phyloP scores from a whole-genome alignment of 2,888 invertebrate species.

The Galerucella nymphaeae region DNA sequence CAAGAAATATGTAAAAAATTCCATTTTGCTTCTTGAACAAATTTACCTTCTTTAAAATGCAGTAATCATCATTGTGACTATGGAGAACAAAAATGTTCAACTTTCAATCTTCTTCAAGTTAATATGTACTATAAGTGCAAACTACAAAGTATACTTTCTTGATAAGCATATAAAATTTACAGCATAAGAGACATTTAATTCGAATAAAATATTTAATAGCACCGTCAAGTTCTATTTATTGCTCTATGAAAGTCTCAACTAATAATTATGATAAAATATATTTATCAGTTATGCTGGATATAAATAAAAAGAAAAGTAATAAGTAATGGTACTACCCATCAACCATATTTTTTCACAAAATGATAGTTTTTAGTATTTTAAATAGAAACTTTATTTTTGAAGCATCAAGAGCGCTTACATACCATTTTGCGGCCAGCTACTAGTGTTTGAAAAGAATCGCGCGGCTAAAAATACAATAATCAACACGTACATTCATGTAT shows the following conservation, averaged over 20 bases:
- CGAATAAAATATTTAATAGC: constrained; percentile 6
- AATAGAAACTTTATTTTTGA: background rate
- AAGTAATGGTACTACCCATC: background rate
- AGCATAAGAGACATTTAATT: constrained; percentile 2
- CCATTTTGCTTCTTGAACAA: too few species aligned
- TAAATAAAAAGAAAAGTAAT: constrained; percentile 8
- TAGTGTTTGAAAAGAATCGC: too few species aligned
- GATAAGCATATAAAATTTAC: background rate
- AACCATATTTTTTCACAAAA: background rate
- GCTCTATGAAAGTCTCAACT: constrained; percentile 9
- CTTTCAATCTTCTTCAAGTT: background rate
- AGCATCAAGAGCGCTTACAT: too few species aligned
- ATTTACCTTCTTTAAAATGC: too few species aligned
- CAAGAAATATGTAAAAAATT: background rate
- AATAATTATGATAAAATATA: constrained; percentile 4
- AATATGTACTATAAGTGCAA: background rate
- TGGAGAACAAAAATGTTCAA: too few species aligned
- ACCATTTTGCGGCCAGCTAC: too few species aligned
- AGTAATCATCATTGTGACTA: too few species aligned
- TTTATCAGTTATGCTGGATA: background rate
- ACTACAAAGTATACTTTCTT: background rate
- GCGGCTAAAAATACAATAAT: too few species aligned
- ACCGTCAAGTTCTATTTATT: constrained; percentile 3
- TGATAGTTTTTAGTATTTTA: background rate
- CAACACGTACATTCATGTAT: too few species aligned